A percentile compares a stretch with the other conserved stretches of the same genome.
phyloP scores from a whole-genome alignment of 2,888 invertebrate species.

The Zhengitettix transpicula region DNA sequence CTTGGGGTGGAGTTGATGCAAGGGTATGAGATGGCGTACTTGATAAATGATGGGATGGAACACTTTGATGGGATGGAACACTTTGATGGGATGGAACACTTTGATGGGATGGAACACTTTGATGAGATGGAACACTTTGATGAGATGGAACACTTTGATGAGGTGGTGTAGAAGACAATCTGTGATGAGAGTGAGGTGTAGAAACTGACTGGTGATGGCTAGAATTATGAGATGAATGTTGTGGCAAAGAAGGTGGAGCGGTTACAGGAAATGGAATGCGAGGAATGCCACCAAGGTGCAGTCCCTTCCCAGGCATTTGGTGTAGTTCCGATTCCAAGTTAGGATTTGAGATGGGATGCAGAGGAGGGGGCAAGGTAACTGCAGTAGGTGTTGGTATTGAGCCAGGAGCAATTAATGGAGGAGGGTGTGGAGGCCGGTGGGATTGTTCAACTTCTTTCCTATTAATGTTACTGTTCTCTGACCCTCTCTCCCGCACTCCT shows the following conservation, averaged over 20 bases:
- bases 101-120: constrained; percentile 15
- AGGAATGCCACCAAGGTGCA: neutral
- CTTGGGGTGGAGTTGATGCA: constrained; percentile 17
- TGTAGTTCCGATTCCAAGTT: neutral
- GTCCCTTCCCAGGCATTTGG: neutral
- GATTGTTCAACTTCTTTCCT: constrained; percentile 5
- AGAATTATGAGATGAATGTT: constrained; percentile 1
- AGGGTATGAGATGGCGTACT: constrained; percentile 8
- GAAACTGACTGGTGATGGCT: neutral
- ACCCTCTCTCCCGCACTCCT: constrained; percentile 19
- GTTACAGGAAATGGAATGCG: constrained; percentile 1
- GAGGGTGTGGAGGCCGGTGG: constrained; percentile 7
- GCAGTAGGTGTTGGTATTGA: constrained; percentile 20
- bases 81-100: constrained; percentile 9
- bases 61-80: constrained; percentile 1
- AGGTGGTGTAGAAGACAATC: neutral
- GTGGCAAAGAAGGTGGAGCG: neutral
- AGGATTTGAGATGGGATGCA: constrained; percentile 9
- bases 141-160: neutral
- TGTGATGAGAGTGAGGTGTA: constrained; percentile 13
- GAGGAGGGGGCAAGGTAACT: constrained; percentile 18
- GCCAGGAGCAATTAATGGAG: constrained; percentile 14
- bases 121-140: neutral
- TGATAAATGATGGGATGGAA: constrained; percentile 1
- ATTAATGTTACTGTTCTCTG: neutral